Conservation (phyloP, 2,113 vertebrate genomes). For the Strigops habroptila region DNA sequence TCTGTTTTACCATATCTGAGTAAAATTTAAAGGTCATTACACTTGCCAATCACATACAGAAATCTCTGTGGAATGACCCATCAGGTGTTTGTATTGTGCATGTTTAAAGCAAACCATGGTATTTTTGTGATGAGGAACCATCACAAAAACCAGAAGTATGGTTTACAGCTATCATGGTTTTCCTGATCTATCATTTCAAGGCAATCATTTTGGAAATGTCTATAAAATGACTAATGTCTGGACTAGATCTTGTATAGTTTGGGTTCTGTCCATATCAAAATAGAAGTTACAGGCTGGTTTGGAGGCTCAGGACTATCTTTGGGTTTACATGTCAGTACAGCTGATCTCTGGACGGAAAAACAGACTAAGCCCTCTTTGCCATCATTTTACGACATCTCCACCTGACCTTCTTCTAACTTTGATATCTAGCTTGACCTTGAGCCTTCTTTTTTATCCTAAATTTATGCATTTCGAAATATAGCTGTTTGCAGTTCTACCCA, state of each 20-base stretch:
- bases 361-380: background rate
- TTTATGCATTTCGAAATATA: background rate
- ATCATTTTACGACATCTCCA: background rate
- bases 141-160: background rate
- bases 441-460: background rate
- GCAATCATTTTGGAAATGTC: background rate
- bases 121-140: background rate
- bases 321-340: background rate
- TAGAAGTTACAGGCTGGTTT: background rate
- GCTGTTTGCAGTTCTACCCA: background rate
- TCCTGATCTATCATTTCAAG: background rate
- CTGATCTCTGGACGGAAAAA: background rate
- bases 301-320: background rate
- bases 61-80: background rate
- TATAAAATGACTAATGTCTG: background rate
- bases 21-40: background rate
- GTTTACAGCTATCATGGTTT: background rate
- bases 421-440: background rate
- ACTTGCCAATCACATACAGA: background rate
- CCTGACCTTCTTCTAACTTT: background rate
- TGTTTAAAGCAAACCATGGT: background rate
- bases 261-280: background rate
- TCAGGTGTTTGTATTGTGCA: background rate
- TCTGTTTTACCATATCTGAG: background rate
- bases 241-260: background rate